Evolutionary conservation across 2,797 vertebrate genomes (phyloP).

Genomic region (Nothura maculosa): DNA sequence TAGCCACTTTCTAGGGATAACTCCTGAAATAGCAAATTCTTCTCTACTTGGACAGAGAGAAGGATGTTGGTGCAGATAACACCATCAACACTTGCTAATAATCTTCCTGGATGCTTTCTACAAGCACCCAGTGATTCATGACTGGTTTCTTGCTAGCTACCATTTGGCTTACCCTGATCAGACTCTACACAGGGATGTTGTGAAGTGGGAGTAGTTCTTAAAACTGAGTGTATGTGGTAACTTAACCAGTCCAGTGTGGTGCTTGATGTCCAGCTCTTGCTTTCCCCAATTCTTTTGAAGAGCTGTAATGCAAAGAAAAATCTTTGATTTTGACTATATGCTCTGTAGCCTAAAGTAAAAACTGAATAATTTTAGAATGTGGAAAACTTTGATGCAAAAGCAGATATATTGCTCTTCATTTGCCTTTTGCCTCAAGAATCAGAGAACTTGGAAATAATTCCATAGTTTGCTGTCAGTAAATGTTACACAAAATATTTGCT

Average conservation of each 20-base stretch:
- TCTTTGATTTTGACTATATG: not conserved
- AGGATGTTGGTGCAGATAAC: accelerated
- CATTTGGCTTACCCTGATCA: not conserved
- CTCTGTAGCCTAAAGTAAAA: not conserved
- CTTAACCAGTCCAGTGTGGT: not conserved
- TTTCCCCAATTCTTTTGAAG: not conserved
- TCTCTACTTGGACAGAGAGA: not conserved
- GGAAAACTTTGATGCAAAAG: not conserved
- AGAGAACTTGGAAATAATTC: not conserved
- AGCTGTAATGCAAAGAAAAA: not conserved
- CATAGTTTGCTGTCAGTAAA: not conserved
- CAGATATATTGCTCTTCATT: not conserved
- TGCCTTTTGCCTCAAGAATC: not conserved
- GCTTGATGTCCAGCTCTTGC: not conserved
- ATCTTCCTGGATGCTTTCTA: not conserved
- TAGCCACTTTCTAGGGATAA: not conserved
- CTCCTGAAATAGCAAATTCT: not conserved
- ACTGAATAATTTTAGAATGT: not conserved
- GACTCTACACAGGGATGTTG: not conserved
- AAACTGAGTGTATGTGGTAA: not conserved
- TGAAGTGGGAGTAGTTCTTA: not conserved
- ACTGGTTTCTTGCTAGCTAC: not conserved
- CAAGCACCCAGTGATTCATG: not conserved
- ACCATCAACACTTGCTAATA: not conserved
- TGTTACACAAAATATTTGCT: not conserved